These are phyloP conservation scores for Chiloscyllium plagiosum DNA, from an alignment of 2,113 vertebrate species.

Conservation along the genomic window DNA sequence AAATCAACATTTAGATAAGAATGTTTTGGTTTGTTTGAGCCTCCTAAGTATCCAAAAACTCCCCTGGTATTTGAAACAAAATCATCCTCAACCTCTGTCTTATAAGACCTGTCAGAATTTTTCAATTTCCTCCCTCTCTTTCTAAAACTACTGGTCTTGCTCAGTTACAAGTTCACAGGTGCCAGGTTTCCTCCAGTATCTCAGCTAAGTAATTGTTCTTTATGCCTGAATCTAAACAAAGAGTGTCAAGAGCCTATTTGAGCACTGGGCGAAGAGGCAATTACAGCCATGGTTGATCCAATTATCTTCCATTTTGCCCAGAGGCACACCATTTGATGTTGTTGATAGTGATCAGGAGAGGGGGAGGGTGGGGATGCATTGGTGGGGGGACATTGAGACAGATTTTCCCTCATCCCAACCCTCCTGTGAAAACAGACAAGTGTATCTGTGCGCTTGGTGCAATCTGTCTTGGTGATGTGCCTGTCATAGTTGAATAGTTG, in stretches of 20 bases:
- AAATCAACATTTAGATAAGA: constrained; percentile 6
- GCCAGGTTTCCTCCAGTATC: neutral
- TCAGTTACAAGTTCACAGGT: neutral
- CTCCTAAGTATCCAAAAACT: neutral
- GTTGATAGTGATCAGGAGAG: neutral
- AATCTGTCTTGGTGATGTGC: too few species aligned
- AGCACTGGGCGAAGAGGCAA: neutral
- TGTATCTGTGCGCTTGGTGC: too few species aligned
- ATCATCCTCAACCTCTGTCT: neutral
- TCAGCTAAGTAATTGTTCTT: neutral
- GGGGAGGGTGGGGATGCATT: too few species aligned
- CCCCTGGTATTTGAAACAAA: constrained; percentile 4
- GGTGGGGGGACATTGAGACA: neutral
- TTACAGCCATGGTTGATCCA: neutral
- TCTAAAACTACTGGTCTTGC: neutral
- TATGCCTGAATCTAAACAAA: neutral
- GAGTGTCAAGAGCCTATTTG: neutral
- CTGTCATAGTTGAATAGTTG: too few species aligned
- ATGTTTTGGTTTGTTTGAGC: constrained; percentile 13
- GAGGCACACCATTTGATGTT: neutral
- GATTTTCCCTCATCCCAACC: neutral
- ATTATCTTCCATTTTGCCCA: neutral
- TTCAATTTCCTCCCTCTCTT: neutral
- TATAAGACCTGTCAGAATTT: neutral
- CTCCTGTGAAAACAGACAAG: too few species aligned